These are phyloP conservation scores for Artibeus jamaicensis DNA, from an alignment of 2,797 vertebrate species.

Conservation along the genomic window DNA sequence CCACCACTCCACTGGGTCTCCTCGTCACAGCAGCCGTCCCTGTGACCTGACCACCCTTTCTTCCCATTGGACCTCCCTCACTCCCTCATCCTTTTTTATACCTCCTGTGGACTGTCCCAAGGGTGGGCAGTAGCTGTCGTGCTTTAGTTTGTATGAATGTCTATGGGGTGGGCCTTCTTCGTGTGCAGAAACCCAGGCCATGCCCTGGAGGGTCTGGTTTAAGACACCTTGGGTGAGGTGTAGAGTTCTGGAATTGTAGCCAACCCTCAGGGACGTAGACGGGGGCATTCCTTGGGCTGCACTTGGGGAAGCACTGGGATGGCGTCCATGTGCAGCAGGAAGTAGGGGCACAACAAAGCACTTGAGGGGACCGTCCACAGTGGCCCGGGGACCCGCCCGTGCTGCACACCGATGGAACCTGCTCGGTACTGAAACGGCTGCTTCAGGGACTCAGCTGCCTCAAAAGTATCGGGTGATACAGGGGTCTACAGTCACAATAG, in stretches of 20 bases:
- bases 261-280: not conserved
- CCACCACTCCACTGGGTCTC: not conserved
- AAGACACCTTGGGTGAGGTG: not conserved
- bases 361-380: not conserved
- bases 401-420: not conserved
- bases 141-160: not conserved
- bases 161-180: not conserved
- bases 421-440: not conserved
- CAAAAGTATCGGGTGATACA: not conserved
- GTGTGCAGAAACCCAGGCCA: not conserved
- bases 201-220: not conserved
- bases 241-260: not conserved
- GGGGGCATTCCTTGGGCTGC: not conserved
- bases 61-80: too few species aligned
- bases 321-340: not conserved
- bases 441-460: not conserved
- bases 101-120: not conserved
- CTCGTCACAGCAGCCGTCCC: not conserved
- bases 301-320: not conserved
- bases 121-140: not conserved
- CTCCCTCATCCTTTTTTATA: not conserved
- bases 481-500: not conserved
- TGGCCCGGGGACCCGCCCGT: not conserved
- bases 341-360: not conserved
- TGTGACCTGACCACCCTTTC: not conserved